Conservation (phyloP, 2,113 vertebrate species). For the Hippocampus guttulatus region DNA sequence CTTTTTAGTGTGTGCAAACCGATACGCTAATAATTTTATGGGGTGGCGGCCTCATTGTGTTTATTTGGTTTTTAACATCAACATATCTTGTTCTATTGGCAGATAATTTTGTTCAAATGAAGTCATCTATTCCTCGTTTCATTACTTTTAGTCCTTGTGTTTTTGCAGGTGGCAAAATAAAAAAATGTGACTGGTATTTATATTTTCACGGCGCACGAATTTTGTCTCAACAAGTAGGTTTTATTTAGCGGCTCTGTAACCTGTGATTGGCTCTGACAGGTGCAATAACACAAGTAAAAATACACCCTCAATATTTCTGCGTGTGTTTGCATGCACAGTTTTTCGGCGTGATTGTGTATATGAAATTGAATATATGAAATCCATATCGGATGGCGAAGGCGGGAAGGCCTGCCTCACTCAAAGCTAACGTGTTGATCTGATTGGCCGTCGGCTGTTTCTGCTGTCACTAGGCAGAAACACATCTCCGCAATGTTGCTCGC, state of each 20-base stretch:
- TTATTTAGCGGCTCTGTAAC: constrained; percentile 68
- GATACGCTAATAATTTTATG: too few species aligned
- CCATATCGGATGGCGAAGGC: constrained; percentile 24
- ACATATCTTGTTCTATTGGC: neutral
- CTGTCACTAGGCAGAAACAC: constrained; percentile 79
- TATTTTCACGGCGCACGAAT: constrained; percentile 24
- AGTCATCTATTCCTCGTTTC: neutral
- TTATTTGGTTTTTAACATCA: neutral
- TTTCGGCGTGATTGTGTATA: constrained; percentile 14
- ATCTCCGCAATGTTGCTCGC: constrained; percentile 62
- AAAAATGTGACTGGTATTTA: neutral
- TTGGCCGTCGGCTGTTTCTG: constrained; percentile 67
- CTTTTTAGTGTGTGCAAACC: too few species aligned
- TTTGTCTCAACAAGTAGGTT: constrained; percentile 47
- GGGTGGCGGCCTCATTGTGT: too few species aligned
- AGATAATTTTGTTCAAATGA: neutral
- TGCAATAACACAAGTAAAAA: constrained; percentile 18
- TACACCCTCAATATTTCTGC: neutral
- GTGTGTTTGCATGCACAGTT: neutral
- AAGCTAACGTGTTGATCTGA: constrained; percentile 53
- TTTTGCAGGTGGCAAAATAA: neutral
- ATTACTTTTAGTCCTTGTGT: neutral
- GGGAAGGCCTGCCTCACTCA: constrained; percentile 65
- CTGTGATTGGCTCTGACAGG: constrained; percentile 68
- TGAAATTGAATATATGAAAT: constrained; percentile 42